Evolutionary conservation across 2,797 vertebrate species (phyloP).

Genomic region (Eptatretus atami): DNA sequence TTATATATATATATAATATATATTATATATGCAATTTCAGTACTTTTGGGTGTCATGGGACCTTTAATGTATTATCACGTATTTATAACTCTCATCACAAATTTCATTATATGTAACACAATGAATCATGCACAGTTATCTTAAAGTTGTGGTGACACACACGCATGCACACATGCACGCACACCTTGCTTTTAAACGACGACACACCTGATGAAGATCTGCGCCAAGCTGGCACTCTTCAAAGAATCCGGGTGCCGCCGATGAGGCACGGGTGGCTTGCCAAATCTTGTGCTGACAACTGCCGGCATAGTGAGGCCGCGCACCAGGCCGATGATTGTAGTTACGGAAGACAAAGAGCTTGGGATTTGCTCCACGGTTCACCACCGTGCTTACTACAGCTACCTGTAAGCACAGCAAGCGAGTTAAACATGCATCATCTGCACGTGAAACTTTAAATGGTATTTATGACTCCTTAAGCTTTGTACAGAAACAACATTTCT

Average conservation of each 20-base stretch:
- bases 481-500: too few species aligned
- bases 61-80: too few species aligned
- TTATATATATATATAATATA: too few species aligned
- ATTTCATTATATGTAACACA: too few species aligned
- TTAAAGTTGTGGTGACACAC: slow-evolving; percentile 6
- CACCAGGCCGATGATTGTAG: slow-evolving; percentile 54
- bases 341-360: slow-evolving; percentile 88
- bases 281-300: slow-evolving; percentile 60
- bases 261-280: slow-evolving; percentile 59
- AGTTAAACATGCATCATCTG: too few species aligned
- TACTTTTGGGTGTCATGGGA: too few species aligned
- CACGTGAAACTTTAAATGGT: too few species aligned
- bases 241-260: slow-evolving; percentile 67
- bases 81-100: too few species aligned
- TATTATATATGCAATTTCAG: too few species aligned
- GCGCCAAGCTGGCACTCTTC: slow-evolving; percentile 45
- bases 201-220: slow-evolving; percentile 57
- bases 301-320: slow-evolving; percentile 43
- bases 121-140: neutral
- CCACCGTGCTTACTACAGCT: slow-evolving; percentile 67
- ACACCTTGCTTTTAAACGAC: slow-evolving; percentile 7
- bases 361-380: slow-evolving; percentile 46
- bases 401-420: slow-evolving; percentile 19
- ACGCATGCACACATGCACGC: neutral
- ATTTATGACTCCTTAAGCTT: too few species aligned